These are phyloP conservation scores for Agraylea sexmaculata DNA, from an alignment of 1,140 invertebrate genomes.

Conservation along the genomic window DNA sequence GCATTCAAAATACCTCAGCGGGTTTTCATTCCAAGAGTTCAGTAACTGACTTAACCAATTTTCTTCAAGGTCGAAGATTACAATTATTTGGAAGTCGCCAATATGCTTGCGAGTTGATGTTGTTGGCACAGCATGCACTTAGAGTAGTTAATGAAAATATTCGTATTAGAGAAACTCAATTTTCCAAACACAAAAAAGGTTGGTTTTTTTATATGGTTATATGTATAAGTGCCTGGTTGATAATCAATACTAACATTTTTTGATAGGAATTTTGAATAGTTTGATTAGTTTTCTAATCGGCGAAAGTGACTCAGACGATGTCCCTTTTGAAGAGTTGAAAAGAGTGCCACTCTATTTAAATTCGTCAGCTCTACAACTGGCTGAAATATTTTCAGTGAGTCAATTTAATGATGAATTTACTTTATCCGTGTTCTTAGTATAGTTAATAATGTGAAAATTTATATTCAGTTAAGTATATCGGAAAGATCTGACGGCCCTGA, in stretches of 20 bases:
- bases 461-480: constrained; percentile 23
- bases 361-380: constrained; percentile 45
- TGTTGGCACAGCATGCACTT: constrained; percentile 26
- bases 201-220: background rate
- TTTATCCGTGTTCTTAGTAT: constrained; percentile 25
- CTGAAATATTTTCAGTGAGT: constrained; percentile 49
- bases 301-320: constrained; percentile 40
- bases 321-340: constrained; percentile 46
- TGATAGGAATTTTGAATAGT: constrained; percentile 28
- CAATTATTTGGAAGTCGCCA: constrained; percentile 29
- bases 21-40: too few species aligned
- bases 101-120: constrained; percentile 31
- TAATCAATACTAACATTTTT: constrained; percentile 13
- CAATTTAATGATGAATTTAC: constrained; percentile 6
- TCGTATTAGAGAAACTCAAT: constrained; percentile 22
- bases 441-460: constrained; percentile 23
- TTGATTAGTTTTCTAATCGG: constrained; percentile 40
- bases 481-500: constrained; percentile 26
- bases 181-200: background rate
- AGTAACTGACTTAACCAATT: too few species aligned
- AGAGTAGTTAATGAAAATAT: constrained; percentile 23
- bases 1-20: too few species aligned
- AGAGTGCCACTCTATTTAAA: constrained; percentile 50
- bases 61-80: too few species aligned
- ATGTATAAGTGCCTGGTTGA: constrained; percentile 1